phyloP scores from a whole-genome alignment of 2,888 invertebrate genomes.

The Leptopilina myrica region DNA sequence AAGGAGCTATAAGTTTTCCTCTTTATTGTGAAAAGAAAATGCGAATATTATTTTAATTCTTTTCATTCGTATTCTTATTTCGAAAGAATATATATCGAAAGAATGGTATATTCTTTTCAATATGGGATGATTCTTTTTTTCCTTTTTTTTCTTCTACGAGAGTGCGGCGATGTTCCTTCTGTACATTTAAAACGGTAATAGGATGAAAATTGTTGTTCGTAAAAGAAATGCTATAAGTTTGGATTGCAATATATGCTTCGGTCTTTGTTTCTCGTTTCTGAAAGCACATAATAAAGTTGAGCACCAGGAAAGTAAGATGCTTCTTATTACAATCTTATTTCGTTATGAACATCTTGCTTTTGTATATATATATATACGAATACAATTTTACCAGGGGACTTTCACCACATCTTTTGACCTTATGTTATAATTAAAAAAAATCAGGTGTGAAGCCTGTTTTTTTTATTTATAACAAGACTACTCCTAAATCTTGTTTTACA shows the following conservation, averaged over 20 bases:
- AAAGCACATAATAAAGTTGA: slow-evolving; percentile 30
- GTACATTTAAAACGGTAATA: not conserved
- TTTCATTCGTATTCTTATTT: too few species aligned
- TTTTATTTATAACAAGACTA: too few species aligned
- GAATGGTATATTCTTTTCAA: too few species aligned
- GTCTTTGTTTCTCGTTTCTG: slow-evolving; percentile 16
- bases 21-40: too few species aligned
- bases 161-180: not conserved
- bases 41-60: too few species aligned
- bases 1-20: too few species aligned
- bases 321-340: slow-evolving; percentile 21
- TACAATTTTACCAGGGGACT: too few species aligned
- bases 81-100: too few species aligned
- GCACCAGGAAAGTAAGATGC: not conserved
- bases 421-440: too few species aligned
- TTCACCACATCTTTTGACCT: too few species aligned
- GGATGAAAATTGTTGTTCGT: slow-evolving; percentile 16
- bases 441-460: too few species aligned
- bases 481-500: too few species aligned
- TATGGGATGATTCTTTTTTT: not conserved
- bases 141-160: not conserved
- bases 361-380: not conserved
- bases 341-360: not conserved
- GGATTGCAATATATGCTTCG: not conserved
- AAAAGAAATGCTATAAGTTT: slow-evolving; percentile 13